Conservation (phyloP, 2,113 vertebrate species). For the Pitta sordida region DNA sequence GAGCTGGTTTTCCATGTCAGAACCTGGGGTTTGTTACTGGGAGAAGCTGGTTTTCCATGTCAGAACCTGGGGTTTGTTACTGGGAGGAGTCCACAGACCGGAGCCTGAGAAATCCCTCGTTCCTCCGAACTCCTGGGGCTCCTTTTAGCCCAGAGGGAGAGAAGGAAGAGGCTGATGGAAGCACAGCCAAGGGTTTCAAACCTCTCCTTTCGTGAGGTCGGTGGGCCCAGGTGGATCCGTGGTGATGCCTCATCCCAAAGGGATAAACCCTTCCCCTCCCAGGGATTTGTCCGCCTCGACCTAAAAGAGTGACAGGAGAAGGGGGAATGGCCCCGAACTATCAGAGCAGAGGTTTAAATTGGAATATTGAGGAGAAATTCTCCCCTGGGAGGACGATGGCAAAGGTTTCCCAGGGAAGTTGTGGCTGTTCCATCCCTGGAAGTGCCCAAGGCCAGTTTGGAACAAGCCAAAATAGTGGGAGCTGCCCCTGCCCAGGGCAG, state of each 20-base stretch:
- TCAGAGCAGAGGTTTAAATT: background rate
- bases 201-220: fast-evolving
- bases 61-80: background rate
- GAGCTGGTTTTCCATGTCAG: background rate
- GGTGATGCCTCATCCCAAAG: background rate
- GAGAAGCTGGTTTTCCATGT: background rate
- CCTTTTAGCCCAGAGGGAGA: background rate
- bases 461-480: too few relatives aligned
- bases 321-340: background rate
- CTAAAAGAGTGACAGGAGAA: background rate
- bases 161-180: background rate
- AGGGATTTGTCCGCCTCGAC: background rate
- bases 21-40: background rate
- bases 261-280: background rate
- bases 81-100: background rate
- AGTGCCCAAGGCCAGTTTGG: too few relatives aligned
- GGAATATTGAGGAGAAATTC: too few relatives aligned
- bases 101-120: background rate
- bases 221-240: background rate
- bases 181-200: background rate
- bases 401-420: too few relatives aligned
- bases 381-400: too few relatives aligned
- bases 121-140: background rate
- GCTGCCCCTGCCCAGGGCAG: too few relatives aligned
- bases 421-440: too few relatives aligned